Conservation (phyloP, 1,140 invertebrate species). For the Phenacoccus solenopsis region DNA sequence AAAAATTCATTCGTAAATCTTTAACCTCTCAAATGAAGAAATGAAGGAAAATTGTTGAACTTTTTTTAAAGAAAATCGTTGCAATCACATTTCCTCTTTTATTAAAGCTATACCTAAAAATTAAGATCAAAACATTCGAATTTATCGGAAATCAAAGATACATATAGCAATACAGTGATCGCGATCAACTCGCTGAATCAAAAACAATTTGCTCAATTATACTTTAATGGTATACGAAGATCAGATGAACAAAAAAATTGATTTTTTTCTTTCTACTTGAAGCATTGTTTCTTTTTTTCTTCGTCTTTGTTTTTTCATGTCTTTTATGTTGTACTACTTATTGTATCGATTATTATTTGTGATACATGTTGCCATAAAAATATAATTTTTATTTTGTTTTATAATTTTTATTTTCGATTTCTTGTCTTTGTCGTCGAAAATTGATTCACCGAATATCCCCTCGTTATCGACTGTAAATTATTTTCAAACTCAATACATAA, state of each 20-base stretch:
- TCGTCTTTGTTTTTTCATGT: neutral
- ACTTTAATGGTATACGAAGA: neutral
- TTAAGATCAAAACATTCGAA: neutral
- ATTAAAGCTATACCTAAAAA: too few species aligned
- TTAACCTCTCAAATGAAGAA: too few species aligned
- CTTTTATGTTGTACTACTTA: neutral
- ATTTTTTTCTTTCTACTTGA: too few species aligned
- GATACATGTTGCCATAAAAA: neutral
- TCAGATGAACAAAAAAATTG: neutral
- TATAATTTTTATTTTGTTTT: constrained; percentile 3
- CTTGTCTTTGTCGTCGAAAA: too few species aligned
- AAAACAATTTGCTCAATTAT: constrained; percentile 3
- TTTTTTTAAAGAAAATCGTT: too few species aligned
- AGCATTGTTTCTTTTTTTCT: neutral
- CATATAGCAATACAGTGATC: neutral
- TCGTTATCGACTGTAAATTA: too few species aligned
- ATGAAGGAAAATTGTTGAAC: too few species aligned
- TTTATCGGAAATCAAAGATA: neutral
- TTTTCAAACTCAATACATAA: too few species aligned
- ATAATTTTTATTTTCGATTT: too few species aligned
- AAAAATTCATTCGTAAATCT: too few species aligned
- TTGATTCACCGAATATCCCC: too few species aligned
- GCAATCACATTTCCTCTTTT: too few species aligned
- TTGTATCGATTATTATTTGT: neutral
- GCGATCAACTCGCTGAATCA: neutral